Percentiles rank a stretch among this genome's conserved stretches.
Evolutionary conservation across 1,140 invertebrate genomes (phyloP).

Genomic region (Hylyphantes graminicola): DNA sequence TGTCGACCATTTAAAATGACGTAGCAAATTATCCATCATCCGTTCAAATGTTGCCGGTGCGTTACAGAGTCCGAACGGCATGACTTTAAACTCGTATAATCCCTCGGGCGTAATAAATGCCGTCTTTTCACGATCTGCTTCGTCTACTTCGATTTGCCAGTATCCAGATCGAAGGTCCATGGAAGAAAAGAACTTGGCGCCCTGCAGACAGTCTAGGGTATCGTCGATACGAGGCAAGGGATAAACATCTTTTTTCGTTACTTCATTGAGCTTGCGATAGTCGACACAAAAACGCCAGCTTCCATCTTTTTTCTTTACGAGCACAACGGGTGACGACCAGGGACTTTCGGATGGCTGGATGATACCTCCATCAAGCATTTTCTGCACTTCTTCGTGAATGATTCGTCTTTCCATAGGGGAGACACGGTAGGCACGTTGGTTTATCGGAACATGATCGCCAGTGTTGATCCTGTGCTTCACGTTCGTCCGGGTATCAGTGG

Average conservation of each 20-base stretch:
- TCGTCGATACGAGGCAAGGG: conserved; percentile 71
- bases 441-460: not conserved
- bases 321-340: conserved; percentile 68
- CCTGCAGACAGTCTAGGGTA: conserved; percentile 65
- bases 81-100: conserved; percentile 9
- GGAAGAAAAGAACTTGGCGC: conserved; percentile 66
- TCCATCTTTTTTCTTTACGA: conserved; percentile 70
- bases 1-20: conserved; percentile 22
- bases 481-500: not conserved
- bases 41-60: conserved; percentile 1
- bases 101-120: conserved; percentile 26
- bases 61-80: conserved; percentile 63
- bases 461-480: conserved; percentile 3
- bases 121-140: conserved; percentile 16
- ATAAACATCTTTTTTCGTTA: conserved; percentile 69
- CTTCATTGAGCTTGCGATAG: conserved; percentile 69
- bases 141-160: conserved; percentile 66
- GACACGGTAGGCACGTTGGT: not conserved
- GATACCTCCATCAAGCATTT: conserved; percentile 3
- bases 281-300: conserved; percentile 68
- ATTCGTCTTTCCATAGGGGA: not conserved
- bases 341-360: conserved; percentile 4
- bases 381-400: not conserved
- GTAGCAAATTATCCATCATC: conserved; percentile 41
- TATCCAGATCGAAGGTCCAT: conserved; percentile 68